phyloP scores from a whole-genome alignment of 2,888 invertebrate species.

The Caenorhabditis doughertyi region DNA sequence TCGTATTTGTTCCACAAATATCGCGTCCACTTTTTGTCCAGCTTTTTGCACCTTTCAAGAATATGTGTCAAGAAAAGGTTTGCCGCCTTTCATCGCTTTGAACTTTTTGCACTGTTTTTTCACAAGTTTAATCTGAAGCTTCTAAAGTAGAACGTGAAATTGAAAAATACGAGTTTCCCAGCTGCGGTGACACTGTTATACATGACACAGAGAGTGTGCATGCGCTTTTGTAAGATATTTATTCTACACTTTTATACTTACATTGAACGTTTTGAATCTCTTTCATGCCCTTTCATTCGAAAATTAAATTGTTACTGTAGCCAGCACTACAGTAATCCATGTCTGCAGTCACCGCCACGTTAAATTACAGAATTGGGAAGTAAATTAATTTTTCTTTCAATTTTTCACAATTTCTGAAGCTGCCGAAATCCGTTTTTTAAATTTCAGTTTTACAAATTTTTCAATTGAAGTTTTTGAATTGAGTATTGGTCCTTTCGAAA shows the following conservation, averaged over 20 bases:
- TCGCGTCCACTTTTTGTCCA: constrained; percentile 15
- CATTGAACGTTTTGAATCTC: no score
- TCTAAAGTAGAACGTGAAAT: no score
- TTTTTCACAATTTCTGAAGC: background rate
- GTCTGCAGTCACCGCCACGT: background rate
- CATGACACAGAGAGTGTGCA: no score
- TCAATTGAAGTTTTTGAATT: no score
- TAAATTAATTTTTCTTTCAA: background rate
- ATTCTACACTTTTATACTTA: no score
- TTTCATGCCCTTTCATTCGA: no score
- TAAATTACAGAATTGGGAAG: background rate
- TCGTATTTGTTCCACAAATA: constrained; percentile 53
- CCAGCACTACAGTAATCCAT: background rate
- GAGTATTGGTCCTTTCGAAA: background rate
- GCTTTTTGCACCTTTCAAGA: constrained; percentile 33
- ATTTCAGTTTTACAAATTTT: no score
- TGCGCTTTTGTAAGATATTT: no score
- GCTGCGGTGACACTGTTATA: no score
- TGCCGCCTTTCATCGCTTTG: background rate
- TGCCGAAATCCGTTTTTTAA: no score
- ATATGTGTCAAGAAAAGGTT: constrained; percentile 44
- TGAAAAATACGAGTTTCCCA: no score
- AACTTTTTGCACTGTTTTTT: constrained; percentile 17
- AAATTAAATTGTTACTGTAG: no score
- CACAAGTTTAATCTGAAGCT: background rate